Evolutionary conservation across 2,797 vertebrate species (phyloP).

Genomic region (Erithacus rubecula): DNA sequence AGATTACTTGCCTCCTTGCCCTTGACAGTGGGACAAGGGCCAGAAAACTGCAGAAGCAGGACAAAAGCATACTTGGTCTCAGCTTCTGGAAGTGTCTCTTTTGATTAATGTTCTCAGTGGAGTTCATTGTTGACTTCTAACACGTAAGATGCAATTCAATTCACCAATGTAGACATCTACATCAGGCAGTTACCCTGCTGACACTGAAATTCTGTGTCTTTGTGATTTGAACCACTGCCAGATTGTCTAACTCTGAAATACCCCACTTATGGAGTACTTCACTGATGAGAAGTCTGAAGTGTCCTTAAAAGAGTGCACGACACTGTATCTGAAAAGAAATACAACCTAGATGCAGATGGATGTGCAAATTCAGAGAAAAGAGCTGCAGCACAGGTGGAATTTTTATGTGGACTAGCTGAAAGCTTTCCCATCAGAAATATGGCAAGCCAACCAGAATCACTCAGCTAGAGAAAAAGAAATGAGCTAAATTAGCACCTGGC

Average conservation of each 20-base stretch:
- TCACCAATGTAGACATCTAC: not conserved
- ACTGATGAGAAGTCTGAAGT: not conserved
- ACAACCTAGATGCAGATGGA: not conserved
- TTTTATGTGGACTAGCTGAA: not conserved
- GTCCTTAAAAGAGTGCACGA: not conserved
- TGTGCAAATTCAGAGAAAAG: not conserved
- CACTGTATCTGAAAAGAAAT: not conserved
- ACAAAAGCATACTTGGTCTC: not conserved
- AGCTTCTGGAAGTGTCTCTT: not conserved
- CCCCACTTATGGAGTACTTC: not conserved
- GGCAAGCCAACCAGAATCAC: not conserved
- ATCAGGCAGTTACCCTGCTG: not conserved
- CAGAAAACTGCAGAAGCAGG: not conserved
- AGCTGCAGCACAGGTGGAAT: not conserved
- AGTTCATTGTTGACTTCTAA: not conserved
- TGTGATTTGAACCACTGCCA: not conserved
- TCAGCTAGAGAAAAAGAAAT: not conserved
- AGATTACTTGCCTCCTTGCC: slow-evolving; percentile 5
- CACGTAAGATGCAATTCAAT: not conserved
- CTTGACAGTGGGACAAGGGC: not conserved
- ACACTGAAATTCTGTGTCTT: not conserved
- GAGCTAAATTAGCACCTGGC: not conserved
- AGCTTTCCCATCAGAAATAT: not conserved
- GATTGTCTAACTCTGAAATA: not conserved
- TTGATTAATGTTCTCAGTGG: not conserved